phyloP scores from a whole-genome alignment of 2,797 vertebrate species.

The Anguilla anguilla region DNA sequence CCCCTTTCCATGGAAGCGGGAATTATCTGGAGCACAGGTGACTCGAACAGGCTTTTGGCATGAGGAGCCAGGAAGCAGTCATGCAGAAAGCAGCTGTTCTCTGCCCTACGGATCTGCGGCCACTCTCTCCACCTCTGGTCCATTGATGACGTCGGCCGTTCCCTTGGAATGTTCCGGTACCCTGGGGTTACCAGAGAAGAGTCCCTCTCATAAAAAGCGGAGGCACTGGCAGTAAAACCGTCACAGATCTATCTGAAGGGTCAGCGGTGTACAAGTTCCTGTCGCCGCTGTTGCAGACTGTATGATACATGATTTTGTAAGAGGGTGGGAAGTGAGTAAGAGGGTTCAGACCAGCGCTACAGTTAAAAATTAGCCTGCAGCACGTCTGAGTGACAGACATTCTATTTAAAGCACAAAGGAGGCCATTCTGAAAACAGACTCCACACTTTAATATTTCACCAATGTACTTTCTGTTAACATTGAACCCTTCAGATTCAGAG shows the following conservation, averaged over 20 bases:
- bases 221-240: conserved; percentile 19
- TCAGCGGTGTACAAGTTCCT: neutral
- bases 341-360: neutral
- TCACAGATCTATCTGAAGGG: neutral
- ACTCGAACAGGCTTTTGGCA: conserved; percentile 48
- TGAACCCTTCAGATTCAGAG: neutral
- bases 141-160: conserved; percentile 40
- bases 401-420: neutral
- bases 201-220: conserved; percentile 64
- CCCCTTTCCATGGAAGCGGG: conserved; percentile 52
- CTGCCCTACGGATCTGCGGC: conserved; percentile 45
- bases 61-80: conserved; percentile 33
- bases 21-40: conserved; percentile 37
- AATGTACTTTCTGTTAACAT: neutral
- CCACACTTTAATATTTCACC: conserved; percentile 10
- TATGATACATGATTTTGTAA: neutral
- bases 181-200: conserved; percentile 20
- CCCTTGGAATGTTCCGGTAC: conserved; percentile 37
- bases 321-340: neutral
- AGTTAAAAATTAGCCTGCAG: conserved; percentile 12
- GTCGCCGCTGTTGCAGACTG: neutral
- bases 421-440: neutral
- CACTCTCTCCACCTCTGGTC: conserved; percentile 32
- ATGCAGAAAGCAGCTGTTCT: conserved; percentile 50
- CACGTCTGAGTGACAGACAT: neutral